These are phyloP conservation scores for Aphodius granarius DNA, from an alignment of 2,888 invertebrate genomes.

Conservation along the genomic window DNA sequence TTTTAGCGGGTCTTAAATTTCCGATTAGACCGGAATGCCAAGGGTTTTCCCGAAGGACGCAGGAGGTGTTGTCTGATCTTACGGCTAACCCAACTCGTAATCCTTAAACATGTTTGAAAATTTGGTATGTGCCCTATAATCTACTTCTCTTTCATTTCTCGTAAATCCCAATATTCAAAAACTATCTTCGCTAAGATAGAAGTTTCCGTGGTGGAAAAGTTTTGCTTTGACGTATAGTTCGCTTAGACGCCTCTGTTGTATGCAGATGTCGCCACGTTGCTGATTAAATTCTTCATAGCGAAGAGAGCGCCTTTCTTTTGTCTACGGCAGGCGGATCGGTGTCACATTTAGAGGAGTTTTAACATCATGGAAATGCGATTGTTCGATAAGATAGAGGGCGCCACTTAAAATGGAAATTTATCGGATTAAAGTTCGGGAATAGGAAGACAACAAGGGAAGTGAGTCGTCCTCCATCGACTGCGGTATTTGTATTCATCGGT, in stretches of 20 bases:
- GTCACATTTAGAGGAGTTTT: not conserved
- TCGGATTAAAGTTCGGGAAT: not conserved
- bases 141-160: no score
- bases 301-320: not conserved
- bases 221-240: not conserved
- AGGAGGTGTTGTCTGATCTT: not conserved
- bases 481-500: not conserved
- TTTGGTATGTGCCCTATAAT: no score
- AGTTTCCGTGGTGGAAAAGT: not conserved
- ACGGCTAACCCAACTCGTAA: not conserved
- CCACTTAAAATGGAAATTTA: not conserved
- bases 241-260: not conserved
- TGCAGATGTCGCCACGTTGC: not conserved
- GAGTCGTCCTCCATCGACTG: not conserved
- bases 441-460: not conserved
- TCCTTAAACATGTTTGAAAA: no score
- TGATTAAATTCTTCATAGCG: not conserved
- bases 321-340: not conserved
- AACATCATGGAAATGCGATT: not conserved
- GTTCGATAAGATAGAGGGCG: not conserved
- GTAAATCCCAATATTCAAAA: no score
- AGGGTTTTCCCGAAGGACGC: not conserved
- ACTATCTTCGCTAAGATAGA: no score
- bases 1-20: not conserved
- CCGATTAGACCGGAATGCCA: not conserved